Evolutionary conservation across 92 coral and sea anemone species (phyloP), one percentile per base, ranked within the genome.

Genomic region (Heliopora coerulea): DNA sequence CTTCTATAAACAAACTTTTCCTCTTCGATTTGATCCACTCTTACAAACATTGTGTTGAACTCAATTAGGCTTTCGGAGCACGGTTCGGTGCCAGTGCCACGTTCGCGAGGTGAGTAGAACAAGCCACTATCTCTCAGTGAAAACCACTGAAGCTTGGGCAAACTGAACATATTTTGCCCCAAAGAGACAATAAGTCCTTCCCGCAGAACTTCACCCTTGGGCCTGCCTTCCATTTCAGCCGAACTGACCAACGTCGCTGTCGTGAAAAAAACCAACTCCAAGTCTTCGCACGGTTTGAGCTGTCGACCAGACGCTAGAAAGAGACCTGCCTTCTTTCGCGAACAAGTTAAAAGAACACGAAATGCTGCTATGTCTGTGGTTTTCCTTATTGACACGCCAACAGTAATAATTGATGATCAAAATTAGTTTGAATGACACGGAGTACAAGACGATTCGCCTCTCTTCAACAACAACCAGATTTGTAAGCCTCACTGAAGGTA

Each of bases 131-230:
- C 28, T 13, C 77, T 35, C 50, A 70, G 23, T 4, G 63, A 52
- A 39, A 70, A 70, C 77, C 77, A 70, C 30, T 49, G 29, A 4
- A 30, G 30, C 54, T 70, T 70, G 0, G 77, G 77, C 19, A 70
- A 34, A 70, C 77, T 70, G 24, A 70, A 70, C 77, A 70, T 31
- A 33, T 70, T 70, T 18, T 70, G 77, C 17, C 77, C 77, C 1
- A 70, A 32, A 26, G 77, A 26, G 8, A 70, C 77, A n/a, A 70
- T 50, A 31, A 52, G 37, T 3, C 77, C 77, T 50, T 70, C 77
- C 11, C 35, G 30, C 25, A 70, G 24, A 48, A 70, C 20, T 23
- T 70, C 77, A 1, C 14, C 42, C 33, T n/a, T 46, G 14, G 52
- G 2, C 52, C 10, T 8, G n/a, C 15, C 10, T 6, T 46, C 52